phyloP scores from a whole-genome alignment of 2,113 vertebrate species.

The Callorhinus ursinus region DNA sequence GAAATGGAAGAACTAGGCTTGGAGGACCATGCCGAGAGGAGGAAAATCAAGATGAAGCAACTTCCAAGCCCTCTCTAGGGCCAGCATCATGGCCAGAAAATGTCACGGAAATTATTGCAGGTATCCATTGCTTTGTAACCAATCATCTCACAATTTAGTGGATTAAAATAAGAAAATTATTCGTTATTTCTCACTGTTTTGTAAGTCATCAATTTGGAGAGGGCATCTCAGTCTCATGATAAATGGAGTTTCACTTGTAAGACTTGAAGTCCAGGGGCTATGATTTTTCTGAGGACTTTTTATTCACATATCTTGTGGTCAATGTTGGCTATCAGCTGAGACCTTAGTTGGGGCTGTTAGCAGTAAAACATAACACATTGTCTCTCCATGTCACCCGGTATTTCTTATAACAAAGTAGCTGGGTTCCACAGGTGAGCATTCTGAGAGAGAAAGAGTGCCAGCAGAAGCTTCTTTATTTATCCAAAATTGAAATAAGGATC shows the following conservation, averaged over 20 bases:
- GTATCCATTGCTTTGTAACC: neutral
- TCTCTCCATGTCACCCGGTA: neutral
- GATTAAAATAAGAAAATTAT: neutral
- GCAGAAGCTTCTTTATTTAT: neutral
- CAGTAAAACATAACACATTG: neutral
- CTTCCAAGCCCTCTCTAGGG: neutral
- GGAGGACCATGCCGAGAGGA: neutral
- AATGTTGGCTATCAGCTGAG: neutral
- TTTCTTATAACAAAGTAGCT: neutral
- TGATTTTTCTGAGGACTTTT: neutral
- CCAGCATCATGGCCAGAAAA: neutral
- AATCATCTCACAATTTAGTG: neutral
- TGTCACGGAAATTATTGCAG: neutral
- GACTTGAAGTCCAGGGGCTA: neutral
- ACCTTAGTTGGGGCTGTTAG: neutral
- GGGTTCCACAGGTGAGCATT: neutral
- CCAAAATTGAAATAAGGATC: neutral
- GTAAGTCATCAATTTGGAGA: neutral
- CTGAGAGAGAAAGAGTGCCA: neutral
- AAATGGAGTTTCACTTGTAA: neutral
- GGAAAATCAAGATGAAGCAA: neutral
- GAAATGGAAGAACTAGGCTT: neutral
- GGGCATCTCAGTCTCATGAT: neutral
- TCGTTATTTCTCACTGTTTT: neutral
- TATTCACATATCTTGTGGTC: neutral